phyloP scores from a whole-genome alignment of 2,113 vertebrate species.

The Epinephelus cyanopodus region DNA sequence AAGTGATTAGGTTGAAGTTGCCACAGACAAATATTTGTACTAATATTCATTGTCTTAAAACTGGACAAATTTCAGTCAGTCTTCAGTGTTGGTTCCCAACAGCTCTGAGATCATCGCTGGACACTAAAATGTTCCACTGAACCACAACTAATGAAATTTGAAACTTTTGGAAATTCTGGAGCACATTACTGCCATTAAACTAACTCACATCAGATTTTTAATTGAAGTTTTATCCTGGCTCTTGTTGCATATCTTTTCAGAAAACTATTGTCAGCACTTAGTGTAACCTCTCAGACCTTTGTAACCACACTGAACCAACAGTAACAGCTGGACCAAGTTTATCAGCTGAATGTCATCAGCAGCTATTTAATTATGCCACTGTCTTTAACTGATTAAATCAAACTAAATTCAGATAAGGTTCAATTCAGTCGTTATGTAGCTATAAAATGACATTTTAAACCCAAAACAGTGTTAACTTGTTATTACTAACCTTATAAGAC shows the following conservation, averaged over 20 bases:
- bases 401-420: too few species aligned
- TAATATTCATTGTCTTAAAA: background rate
- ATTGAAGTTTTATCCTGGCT: background rate
- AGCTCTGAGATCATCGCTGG: constrained; percentile 22
- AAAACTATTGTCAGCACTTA: background rate
- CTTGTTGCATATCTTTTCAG: background rate
- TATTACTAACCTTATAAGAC: background rate
- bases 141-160: constrained; percentile 2
- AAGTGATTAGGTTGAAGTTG: background rate
- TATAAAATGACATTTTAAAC: background rate
- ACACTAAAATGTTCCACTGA: constrained; percentile 20
- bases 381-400: too few species aligned
- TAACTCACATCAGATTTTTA: too few species aligned
- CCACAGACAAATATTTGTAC: background rate
- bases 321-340: background rate
- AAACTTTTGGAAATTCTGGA: background rate
- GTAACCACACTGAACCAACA: background rate
- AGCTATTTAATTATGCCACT: too few species aligned
- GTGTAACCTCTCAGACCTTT: background rate
- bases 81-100: background rate
- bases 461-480: background rate
- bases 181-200: background rate
- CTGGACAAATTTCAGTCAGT: background rate
- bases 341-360: too few species aligned
- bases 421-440: too few species aligned